These are phyloP conservation scores for Scaptomyza flava DNA, from an alignment of 2,888 invertebrate species.

Conservation along the genomic window DNA sequence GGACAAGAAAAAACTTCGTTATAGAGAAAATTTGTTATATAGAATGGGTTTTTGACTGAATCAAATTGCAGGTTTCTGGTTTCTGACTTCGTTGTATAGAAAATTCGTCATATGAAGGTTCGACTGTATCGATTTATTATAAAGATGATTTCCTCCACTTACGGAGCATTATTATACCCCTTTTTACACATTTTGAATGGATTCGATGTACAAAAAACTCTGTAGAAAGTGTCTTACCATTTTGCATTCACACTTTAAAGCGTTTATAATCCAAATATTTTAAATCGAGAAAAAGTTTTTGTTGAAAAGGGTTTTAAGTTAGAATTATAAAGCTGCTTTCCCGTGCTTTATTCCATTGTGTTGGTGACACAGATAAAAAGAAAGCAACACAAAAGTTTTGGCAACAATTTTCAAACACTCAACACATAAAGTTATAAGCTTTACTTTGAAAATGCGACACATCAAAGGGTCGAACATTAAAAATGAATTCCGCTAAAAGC, in stretches of 20 bases:
- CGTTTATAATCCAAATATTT: not conserved
- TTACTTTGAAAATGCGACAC: slow-evolving; percentile 25
- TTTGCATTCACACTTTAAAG: not conserved
- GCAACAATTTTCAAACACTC: slow-evolving; percentile 32
- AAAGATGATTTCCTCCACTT: not conserved
- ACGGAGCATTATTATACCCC: too few relatives aligned
- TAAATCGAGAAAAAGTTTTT: not conserved
- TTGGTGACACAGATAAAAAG: not conserved
- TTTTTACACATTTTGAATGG: too few relatives aligned
- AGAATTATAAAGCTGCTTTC: slow-evolving; percentile 6
- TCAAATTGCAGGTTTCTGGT: too few relatives aligned
- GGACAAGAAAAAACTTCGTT: too few relatives aligned
- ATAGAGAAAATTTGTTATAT: too few relatives aligned
- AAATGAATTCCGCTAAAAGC: slow-evolving; percentile 60
- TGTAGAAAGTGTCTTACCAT: not conserved
- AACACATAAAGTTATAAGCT: slow-evolving; percentile 16
- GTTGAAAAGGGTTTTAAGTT: not conserved
- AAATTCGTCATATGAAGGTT: too few relatives aligned
- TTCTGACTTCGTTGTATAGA: too few relatives aligned
- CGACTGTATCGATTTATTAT: not conserved
- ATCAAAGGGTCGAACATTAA: slow-evolving; percentile 38
- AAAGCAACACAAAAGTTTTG: slow-evolving; percentile 6
- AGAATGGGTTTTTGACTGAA: too few relatives aligned
- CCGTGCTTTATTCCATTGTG: not conserved
- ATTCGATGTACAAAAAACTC: too few relatives aligned